Evolutionary conservation across 37 sponge, comb jelly and placozoan genomes (phyloP).

Genomic region (Agelas oroides): DNA sequence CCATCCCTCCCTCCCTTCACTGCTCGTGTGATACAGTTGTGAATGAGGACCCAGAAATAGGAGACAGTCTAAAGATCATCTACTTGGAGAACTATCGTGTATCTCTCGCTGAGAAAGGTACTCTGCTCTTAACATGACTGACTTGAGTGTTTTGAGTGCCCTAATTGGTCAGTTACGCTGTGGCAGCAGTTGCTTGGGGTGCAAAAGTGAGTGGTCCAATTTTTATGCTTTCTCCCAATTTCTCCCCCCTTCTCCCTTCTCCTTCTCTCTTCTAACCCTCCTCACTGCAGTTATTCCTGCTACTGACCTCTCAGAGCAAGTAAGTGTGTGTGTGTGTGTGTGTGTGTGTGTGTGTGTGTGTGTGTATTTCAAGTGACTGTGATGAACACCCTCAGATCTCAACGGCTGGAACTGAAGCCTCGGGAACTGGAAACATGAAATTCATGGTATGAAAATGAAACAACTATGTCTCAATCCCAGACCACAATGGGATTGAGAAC

Average conservation of each 20-base stretch:
- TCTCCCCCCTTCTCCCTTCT: too few relatives aligned
- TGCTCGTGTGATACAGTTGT: conserved; percentile 14
- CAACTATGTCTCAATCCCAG: background rate
- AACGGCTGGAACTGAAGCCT: conserved; percentile 98
- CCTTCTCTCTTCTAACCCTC: background rate
- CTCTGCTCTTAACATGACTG: too few relatives aligned
- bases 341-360: conserved; percentile 18
- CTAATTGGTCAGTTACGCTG: too few relatives aligned
- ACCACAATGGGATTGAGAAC: too few relatives aligned
- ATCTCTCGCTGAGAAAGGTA: conserved; percentile 91
- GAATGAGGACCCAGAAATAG: conserved; percentile 91
- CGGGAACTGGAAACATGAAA: conserved; percentile 99
- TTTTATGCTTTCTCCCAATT: too few relatives aligned
- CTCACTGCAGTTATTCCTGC: conserved; percentile 93
- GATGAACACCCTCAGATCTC: conserved; percentile 74
- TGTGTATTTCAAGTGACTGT: conserved; percentile 8
- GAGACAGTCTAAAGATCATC: conserved; percentile 90
- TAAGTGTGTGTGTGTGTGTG: too few relatives aligned
- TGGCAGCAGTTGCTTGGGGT: background rate
- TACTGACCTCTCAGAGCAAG: conserved; percentile 95
- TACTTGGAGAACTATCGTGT: conserved; percentile 97
- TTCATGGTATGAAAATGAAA: conserved; percentile 80
- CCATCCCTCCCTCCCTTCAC: too few relatives aligned
- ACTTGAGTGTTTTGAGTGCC: too few relatives aligned
- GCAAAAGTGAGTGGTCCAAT: too few relatives aligned